Base-by-base conservation (phyloP, 2,888 invertebrate genomes). In the Quadriops clusia region DNA sequence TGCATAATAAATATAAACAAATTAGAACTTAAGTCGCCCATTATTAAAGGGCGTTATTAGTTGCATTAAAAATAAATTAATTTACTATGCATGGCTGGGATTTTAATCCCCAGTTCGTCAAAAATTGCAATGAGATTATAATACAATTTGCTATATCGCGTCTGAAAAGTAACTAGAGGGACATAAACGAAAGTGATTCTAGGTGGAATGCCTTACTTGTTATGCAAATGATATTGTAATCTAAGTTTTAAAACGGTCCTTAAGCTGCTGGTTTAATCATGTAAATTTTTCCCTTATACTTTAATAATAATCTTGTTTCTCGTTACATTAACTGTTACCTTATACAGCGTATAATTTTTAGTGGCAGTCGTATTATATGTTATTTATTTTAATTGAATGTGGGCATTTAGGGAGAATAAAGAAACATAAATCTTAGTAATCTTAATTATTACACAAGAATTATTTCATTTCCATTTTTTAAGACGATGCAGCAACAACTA, bases 161-260 rank as follows among this genome's bases (percentile, higher is more conserved):
- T 40, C 40, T 46, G 43, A 40, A 42, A 48, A 49, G 48, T 52
- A 49, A 51, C 49, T 49, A 49, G 48, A 51, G 47, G 49, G 54
- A 53, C 44, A 51, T 54, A 52, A 53, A 49, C 49, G 49, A 51
- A 48, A 54, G 53, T 51, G 48, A 52, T 39, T 44, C 41, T 32
- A 43, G 42, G 43, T 36, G 45, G 47, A 47, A 44, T 44, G 47
- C 46, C 52, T 49, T 43, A 40, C 52, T 55, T 55, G 53, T 57
- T 54, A 58, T 58, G 58, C 53, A 59, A 60, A 60, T 57, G 53
- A 51, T 47, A 54, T 53, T 53, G 55, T 57, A 56, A 54, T 53
- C 54, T 49, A 57, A 58, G 55, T 57, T 58, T 59, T 58, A 54
- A 55, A 58, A 57, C 51, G 51, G 51, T 48, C 54, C 54, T 56